Base-by-base conservation (phyloP, 2,113 vertebrate species). In the Brachionichthys hirsutus region DNA sequence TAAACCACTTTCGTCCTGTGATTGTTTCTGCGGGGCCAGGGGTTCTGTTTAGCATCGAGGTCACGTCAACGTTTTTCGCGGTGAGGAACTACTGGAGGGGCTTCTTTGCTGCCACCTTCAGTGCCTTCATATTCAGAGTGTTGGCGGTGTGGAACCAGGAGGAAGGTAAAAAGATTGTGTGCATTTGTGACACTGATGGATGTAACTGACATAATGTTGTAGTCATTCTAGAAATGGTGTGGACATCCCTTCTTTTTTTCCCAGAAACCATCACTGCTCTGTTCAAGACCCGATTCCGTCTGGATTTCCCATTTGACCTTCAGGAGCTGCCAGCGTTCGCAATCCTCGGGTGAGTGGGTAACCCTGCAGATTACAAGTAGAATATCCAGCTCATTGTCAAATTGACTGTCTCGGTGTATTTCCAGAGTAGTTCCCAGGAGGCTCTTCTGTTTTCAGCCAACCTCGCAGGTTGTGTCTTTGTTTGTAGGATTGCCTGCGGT, bases 51-150 rank as follows among this genome's bases (percentile, higher is more conserved):
- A 99, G 97, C 80, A 99, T 99, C 0, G 97, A 99, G 82, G 97
- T 98, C 80, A 99, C 97, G 9, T 98, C 96, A 18, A 98, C 96
- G 2, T 98, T 98, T 89, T 99, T 99, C 0, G 97, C 97, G 0
- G 97, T 99, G 83, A 93, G 97, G 59, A 98, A 99, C 89, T 99
- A 99, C 86, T 99, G 97, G 97, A 94, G 97, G 0, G 97, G 97
- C 57, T 99, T 99, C 90, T 99, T 99, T 0, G 96, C 97, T 0
- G 97, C 97, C 67, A 97, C 96, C 61, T 98, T 99, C 91, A 98
- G 97, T 9, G 97, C 97, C 70, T 99, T 99, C 87, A 97, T 98
- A 85, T 98, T 98, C 89, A 92, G 97, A n/a, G 95, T 99, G 48
- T 87, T 98, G 9, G 96, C 97, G 0, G 96, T 98, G 49, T 98